Conservation (phyloP, 1,140 invertebrate species). For the Elysia chlorotica region DNA sequence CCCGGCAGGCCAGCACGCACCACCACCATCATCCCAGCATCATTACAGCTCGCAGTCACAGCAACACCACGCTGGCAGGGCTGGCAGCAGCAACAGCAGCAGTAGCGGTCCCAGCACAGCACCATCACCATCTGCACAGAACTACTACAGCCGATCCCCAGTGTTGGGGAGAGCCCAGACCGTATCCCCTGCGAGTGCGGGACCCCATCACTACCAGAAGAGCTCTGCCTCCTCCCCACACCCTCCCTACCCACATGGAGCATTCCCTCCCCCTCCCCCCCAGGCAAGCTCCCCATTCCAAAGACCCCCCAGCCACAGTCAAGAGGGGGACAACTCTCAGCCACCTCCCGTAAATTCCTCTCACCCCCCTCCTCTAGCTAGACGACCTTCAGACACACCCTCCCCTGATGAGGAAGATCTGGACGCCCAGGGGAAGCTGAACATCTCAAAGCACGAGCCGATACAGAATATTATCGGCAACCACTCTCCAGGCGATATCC, state of each 20-base stretch:
- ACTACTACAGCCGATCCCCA: not conserved
- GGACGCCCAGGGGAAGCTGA: no score
- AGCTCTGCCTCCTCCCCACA: no score
- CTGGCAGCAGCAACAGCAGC: not conserved
- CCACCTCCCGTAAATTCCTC: not conserved
- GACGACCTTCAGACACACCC: no score
- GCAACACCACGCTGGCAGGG: not conserved
- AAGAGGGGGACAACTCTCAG: not conserved
- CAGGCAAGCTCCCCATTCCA: not conserved
- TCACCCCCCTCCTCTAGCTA: no score
- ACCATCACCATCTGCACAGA: not conserved
- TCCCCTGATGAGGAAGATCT: slow-evolving; percentile 13
- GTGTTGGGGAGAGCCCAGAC: no score
- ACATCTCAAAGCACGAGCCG: slow-evolving; percentile 52
- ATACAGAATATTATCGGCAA: slow-evolving; percentile 55
- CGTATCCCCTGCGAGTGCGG: not conserved
- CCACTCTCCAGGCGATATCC: slow-evolving; percentile 50
- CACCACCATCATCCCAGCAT: slow-evolving; percentile 20
- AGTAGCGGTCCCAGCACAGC: not conserved
- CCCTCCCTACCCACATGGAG: no score
- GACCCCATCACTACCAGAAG: not conserved
- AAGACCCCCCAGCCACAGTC: not conserved
- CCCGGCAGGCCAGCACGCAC: no score
- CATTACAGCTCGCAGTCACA: not conserved
- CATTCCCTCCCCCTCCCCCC: not conserved